phyloP scores from a whole-genome alignment of 2,113 vertebrate genomes.

The Garra rufa region DNA sequence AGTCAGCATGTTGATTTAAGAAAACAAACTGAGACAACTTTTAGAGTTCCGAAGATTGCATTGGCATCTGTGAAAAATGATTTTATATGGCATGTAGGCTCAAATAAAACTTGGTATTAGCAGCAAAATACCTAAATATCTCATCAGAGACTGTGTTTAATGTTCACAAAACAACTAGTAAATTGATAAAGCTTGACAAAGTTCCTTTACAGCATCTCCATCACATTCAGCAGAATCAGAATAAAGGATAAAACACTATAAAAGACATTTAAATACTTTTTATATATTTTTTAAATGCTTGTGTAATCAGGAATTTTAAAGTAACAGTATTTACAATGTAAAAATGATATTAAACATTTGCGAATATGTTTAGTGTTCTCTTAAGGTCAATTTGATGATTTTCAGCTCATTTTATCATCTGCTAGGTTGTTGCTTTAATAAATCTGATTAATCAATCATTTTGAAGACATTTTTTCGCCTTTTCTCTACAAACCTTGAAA shows the following conservation, averaged over 20 bases:
- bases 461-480: neutral
- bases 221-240: neutral
- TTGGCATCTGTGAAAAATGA: neutral
- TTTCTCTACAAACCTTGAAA: neutral
- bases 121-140: neutral
- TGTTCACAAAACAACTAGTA: neutral
- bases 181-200: neutral
- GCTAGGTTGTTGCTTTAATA: neutral
- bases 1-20: neutral
- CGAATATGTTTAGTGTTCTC: neutral
- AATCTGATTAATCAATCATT: neutral
- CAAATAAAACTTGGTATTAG: neutral
- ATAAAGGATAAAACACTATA: constrained; percentile 13
- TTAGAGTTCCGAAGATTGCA: neutral
- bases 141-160: neutral
- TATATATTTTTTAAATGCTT: constrained; percentile 33
- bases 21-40: neutral
- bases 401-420: neutral
- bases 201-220: neutral
- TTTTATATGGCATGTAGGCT: neutral
- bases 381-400: neutral
- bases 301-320: constrained; percentile 12
- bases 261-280: constrained; percentile 12
- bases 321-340: constrained; percentile 50
- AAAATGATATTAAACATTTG: constrained; percentile 34